Conservation (phyloP, 2,797 vertebrate genomes). For the Pangasius djambal region DNA sequence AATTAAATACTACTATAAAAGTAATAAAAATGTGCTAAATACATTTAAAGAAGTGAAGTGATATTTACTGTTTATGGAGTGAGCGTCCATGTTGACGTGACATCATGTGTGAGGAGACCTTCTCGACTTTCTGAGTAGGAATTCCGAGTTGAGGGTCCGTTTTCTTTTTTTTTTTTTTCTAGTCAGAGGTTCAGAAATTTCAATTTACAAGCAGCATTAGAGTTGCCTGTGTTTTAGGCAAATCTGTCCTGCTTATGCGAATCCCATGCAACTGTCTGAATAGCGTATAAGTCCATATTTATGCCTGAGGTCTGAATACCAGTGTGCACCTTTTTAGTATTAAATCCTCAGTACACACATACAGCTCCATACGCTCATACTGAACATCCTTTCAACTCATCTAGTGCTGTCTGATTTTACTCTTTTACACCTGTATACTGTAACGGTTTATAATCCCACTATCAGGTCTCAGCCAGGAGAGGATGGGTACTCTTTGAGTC, state of each 20-base stretch:
- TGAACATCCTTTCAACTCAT: background rate
- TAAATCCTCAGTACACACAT: background rate
- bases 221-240: background rate
- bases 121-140: background rate
- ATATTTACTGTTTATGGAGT: background rate
- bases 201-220: background rate
- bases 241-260: background rate
- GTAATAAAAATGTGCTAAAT: background rate
- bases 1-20: background rate
- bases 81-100: background rate
- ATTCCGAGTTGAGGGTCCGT: background rate
- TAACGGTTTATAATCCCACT: background rate
- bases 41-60: background rate
- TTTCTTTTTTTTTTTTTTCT: too few species aligned
- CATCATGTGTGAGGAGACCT: background rate
- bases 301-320: background rate
- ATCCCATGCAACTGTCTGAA: background rate
- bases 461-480: conserved; percentile 9
- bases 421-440: background rate
- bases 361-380: background rate
- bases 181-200: background rate
- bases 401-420: background rate
- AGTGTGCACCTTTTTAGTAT: background rate
- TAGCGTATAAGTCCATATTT: background rate
- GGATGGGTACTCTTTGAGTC: background rate